Conservation (phyloP, 2,797 vertebrate genomes). For the Alosa sapidissima region DNA sequence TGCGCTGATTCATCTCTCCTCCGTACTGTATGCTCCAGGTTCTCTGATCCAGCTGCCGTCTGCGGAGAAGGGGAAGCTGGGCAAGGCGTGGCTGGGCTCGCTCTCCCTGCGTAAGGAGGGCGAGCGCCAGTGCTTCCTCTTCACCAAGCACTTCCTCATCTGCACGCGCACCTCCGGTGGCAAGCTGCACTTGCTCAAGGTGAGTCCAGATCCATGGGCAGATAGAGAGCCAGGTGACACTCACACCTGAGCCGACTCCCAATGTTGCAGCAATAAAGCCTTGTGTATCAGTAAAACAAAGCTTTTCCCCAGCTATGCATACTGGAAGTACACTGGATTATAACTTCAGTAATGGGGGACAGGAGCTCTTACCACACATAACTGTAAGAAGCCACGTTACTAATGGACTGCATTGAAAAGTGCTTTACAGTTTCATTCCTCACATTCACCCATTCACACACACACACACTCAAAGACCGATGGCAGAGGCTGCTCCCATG, state of each 20-base stretch:
- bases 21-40: conserved; percentile 67
- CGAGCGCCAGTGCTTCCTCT: conserved; percentile 94
- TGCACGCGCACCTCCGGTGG: conserved; percentile 95
- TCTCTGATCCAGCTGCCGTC: conserved; percentile 94
- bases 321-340: not conserved
- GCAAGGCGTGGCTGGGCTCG: conserved; percentile 91
- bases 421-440: too few species aligned
- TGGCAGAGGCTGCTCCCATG: not conserved
- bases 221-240: not conserved
- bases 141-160: conserved; percentile 96
- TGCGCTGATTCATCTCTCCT: not conserved
- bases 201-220: conserved; percentile 53
- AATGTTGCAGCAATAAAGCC: not conserved
- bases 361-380: not conserved
- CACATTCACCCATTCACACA: too few species aligned
- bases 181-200: conserved; percentile 95
- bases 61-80: conserved; percentile 90
- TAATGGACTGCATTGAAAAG: not conserved
- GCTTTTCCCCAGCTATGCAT: not conserved
- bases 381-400: not conserved
- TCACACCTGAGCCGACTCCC: not conserved
- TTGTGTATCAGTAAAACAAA: not conserved
- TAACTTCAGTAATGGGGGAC: not conserved
- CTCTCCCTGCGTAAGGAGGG: conserved; percentile 92
- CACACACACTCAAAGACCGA: too few species aligned